These are phyloP conservation scores for Dermochelys coriacea DNA, from an alignment of 2,797 vertebrate species.

Conservation along the genomic window DNA sequence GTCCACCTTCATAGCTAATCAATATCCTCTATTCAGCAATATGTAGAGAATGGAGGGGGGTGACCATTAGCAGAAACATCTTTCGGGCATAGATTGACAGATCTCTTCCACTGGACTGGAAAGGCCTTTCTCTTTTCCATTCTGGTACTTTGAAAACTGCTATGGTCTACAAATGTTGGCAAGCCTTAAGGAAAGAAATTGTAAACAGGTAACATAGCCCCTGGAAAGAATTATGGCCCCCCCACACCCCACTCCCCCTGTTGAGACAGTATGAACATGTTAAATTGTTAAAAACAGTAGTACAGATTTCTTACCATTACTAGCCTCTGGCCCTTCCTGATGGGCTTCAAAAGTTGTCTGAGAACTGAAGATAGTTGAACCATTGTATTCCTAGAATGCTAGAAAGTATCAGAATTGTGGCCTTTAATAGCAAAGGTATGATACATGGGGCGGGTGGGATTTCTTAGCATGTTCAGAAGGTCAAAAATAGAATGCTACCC, in stretches of 20 bases:
- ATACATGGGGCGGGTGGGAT: not conserved
- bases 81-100: not conserved
- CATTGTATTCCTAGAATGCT: not conserved
- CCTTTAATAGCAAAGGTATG: not conserved
- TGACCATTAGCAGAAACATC: not conserved
- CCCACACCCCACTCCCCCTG: too few relatives aligned
- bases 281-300: not conserved
- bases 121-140: not conserved
- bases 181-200: not conserved
- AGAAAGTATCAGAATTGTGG: not conserved
- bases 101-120: not conserved
- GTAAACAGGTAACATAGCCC: not conserved
- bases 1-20: not conserved
- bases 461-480: not conserved
- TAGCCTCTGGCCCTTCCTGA: not conserved
- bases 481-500: not conserved
- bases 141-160: not conserved
- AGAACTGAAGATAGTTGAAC: not conserved
- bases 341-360: not conserved
- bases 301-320: not conserved
- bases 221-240: not conserved
- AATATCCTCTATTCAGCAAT: not conserved
- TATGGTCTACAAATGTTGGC: not conserved
- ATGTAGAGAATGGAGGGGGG: not conserved
- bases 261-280: not conserved